A percentile compares a stretch with the other conserved stretches of the same genome.
Conservation (phyloP, 2,113 vertebrate species). For the Rhinopomastus cyanomelas region DNA sequence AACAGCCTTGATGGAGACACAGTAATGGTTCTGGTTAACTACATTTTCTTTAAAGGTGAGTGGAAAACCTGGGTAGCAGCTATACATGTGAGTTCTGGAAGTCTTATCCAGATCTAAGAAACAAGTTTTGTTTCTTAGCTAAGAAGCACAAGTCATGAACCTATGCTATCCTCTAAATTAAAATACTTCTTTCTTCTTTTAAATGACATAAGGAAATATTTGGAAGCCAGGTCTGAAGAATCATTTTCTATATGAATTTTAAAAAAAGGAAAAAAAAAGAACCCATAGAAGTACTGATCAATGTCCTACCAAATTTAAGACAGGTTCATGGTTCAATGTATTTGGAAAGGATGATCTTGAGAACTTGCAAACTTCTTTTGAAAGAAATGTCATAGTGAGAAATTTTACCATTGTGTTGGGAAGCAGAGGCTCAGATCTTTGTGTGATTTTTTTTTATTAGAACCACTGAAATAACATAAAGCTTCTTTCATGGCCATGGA, state of each 20-base stretch:
- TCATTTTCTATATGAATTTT: not conserved
- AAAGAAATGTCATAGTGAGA: not conserved
- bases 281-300: not conserved
- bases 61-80: not conserved
- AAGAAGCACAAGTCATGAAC: no score
- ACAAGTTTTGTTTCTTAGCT: not conserved
- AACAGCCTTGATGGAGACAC: conserved; percentile 52
- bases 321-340: not conserved
- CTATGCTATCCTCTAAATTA: not conserved
- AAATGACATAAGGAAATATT: not conserved
- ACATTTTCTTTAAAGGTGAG: conserved; percentile 82
- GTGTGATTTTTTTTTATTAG: not conserved
- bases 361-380: not conserved
- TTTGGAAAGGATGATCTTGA: not conserved
- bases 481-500: not conserved
- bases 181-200: not conserved
- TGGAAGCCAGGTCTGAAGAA: not conserved
- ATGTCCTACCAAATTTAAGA: not conserved
- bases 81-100: not conserved
- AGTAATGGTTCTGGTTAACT: conserved; percentile 81
- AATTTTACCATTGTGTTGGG: not conserved
- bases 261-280: not conserved
- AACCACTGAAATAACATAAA: not conserved
- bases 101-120: not conserved
- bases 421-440: not conserved